Base-by-base conservation (phyloP, 1,140 invertebrate species). In the Lasioglossum albipes region DNA sequence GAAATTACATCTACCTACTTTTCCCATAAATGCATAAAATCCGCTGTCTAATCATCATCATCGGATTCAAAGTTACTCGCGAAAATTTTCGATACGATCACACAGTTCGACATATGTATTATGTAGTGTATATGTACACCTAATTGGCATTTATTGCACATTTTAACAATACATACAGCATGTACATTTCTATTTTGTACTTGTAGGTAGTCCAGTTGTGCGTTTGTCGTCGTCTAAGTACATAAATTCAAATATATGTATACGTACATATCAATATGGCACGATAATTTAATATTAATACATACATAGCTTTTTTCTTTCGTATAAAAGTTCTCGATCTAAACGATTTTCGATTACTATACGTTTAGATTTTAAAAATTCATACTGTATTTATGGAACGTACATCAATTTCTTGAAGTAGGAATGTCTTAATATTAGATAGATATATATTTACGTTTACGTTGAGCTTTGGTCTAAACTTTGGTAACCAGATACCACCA, bases 401-500 rank as follows among this genome's bases (percentile, higher is more conserved):
- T 49, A 16, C 78, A 84, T n/a, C 22, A 54, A 52, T 36, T 13
- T 65, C 36, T 36, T 27, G 22, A 73, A 20, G 6, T 41, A 69
- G 27, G 27, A 73, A 61, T 61, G 42, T 22, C 52, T 49, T 86
- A 82, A 75, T 41, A 52, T 41, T 45, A 72, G 9, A 83, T 64
- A 70, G 52, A 75, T 71, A 82, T 71, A 10, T 61, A 71, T 52
- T 74, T 57, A 67, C 10, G 20, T 52, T 74, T 57, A 67, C 7
- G 20, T 87, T 82, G 72, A 64, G 36, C 72, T 90, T 90, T 89
- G 85, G 84, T 87, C 71, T 84, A 66, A 84, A 81, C 83, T 89
- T 90, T 90, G 89, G 90, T 90, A 90, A 90, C 89, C 82, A 73
- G 87, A 83, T 75, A 89, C 89, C 89, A 90, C 89, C 89, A 78